Evolutionary conservation across 2,888 invertebrate species (phyloP), one percentile per base, ranked within the genome.

Genomic region (Empis stercorea): DNA sequence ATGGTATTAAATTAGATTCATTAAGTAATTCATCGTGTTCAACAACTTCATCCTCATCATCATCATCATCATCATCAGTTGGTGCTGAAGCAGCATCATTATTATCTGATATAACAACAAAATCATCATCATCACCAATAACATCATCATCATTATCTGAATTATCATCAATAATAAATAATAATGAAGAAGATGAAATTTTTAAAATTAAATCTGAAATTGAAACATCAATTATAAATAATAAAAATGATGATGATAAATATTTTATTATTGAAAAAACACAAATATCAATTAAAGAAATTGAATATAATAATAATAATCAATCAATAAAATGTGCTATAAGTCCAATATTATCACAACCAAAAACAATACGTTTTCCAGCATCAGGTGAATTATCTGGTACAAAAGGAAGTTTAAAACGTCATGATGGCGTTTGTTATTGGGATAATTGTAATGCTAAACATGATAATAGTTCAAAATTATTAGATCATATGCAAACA

Each of bases 401-500:
- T 4, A 59, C 58, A 14, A 68, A 68, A 48, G 56, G 73, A 60
- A 63, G 59, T n/a, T 17, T 17, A 11, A 67, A 65, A 50, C 54
- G 66, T 2, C 66, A 66, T 44, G 74, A 75, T 44, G 73, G 73
- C 42, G 70, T 79, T 49, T 91, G 91, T 63, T 75, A 82, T 55
- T 91, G 91, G 91, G 79, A 82, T 63, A 81, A 86, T 61, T 91
- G 91, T 71, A 80, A 78, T 59, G 76, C 76, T 57, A 80, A 80
- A 63, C 84, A 86, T 59, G 87, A 87, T 54, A 81, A 82, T 60
- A 83, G 81, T 68, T 78, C 84, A 47, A 85, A 84, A 65, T 79
- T 91, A 55, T 74, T 89, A 60, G 89, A 89, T 68, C 91, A 91
- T 70, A 76, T 91, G 70, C 88, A 89, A 84, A 75, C 78, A 53